Base-by-base conservation (phyloP, 2,113 vertebrate genomes). In the Euleptes europaea region DNA sequence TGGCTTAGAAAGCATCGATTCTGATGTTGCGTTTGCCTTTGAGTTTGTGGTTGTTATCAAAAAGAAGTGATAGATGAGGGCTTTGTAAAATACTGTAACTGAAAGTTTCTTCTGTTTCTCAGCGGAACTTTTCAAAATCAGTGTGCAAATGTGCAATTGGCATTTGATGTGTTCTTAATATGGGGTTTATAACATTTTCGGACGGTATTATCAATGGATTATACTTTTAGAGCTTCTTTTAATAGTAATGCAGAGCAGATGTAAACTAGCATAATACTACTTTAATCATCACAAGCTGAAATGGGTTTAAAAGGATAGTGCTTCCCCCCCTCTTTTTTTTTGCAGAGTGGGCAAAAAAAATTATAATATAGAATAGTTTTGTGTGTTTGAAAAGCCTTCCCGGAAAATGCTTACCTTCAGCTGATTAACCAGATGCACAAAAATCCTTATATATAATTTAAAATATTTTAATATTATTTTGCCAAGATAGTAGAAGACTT, bases 221-320 rank as follows among this genome's bases (percentile, higher is more conserved):
- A 15, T 21, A 60, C 28, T 69, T 78, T 78, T 7, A 19, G 69
- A 35, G 69, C 69, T 38, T 21, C 17, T 23, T 38, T 70, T 38
- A 70, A 14, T n/a, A 69, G 69, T 70, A 35, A 70, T 70, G 69
- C 33, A 70, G 33, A 70, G 38, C 60, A 63, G 60, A 63, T 63
- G 60, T 9, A 7, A 28, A 63, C 60, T 21, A 38, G 15, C 35
- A 70, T 35, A 21, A 70, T 70, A 38, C 35, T 70, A 8, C 33
- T 40, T 70, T 17, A 40, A 70, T 15, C 35, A 70, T 70, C 17
- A 9, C 33, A 79, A 87, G 35, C 80, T 84, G 83, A 92, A 87
- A 90, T 73, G 83, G 71, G 86, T 84, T 84, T 77, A 84, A 83
- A 84, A 23, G 23, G 5, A 63, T 28, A 8, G 60, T 9, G 44